Conservation (phyloP, 2,797 vertebrate genomes). For the Pipistrellus nathusii region DNA sequence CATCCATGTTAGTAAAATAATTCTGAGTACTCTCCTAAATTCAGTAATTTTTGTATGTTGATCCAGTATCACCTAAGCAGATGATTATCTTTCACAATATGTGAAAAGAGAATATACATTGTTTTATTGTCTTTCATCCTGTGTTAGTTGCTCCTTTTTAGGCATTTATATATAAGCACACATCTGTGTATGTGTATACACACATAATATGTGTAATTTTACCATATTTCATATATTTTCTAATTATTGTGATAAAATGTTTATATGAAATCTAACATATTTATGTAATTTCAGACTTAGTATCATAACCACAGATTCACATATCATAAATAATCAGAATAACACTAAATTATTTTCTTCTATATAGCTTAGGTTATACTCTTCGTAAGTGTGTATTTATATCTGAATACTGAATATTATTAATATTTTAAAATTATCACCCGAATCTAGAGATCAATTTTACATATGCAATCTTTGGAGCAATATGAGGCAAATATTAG, state of each 20-base stretch:
- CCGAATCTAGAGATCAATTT: constrained; percentile 39
- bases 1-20: constrained; percentile 53
- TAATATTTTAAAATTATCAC: constrained; percentile 54
- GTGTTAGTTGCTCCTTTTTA: constrained; percentile 25
- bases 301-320: constrained; percentile 23
- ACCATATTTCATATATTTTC: constrained; percentile 53
- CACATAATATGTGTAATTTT: constrained; percentile 11
- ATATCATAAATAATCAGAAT: constrained; percentile 36
- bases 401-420: neutral
- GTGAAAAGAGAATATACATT: constrained; percentile 61
- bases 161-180: constrained; percentile 48
- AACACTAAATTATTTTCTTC: constrained; percentile 35
- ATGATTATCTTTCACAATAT: constrained; percentile 53
- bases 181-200: constrained; percentile 6
- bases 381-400: constrained; percentile 41
- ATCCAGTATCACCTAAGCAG: constrained; percentile 31
- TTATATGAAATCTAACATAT: constrained; percentile 25
- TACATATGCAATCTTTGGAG: neutral
- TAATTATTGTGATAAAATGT: constrained; percentile 44
- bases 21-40: constrained; percentile 22
- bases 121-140: constrained; percentile 52
- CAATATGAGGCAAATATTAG: constrained; percentile 13
- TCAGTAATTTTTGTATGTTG: constrained; percentile 35
- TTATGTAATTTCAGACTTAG: constrained; percentile 38
- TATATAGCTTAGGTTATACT: constrained; percentile 34